Base-by-base conservation (phyloP, 2,888 invertebrate species). In the Allophyes oxyacanthae region DNA sequence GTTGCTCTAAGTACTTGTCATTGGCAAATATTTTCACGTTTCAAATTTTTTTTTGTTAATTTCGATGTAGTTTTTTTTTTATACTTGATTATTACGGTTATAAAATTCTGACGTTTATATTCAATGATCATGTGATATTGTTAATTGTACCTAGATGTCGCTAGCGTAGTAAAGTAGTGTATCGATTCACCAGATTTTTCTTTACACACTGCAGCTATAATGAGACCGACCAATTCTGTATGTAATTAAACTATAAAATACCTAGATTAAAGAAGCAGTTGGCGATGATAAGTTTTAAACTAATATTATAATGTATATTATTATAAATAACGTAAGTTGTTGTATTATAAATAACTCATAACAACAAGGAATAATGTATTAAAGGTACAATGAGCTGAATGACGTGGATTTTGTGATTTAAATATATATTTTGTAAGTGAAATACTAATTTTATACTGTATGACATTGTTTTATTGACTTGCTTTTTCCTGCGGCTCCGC, bases 371-470 rank as follows among this genome's bases (percentile, higher is more conserved):
- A n/a, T 6, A n/a, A 7, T 44, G n/a, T 25, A 20, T 13, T 48
- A 11, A n/a, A 10, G 51, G 13, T 9, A 36, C 9, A 40, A 44
- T 66, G 50, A 45, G 26, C 3, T 11, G 54, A 66, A 20, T 20
- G 20, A 38, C 42, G 38, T 20, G 32, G 15, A 45, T 28, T 46
- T 51, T 54, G 50, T 64, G 46, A 68, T 49, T 53, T 67, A n/a
- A n/a, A n/a, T n/a, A 45, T 46, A 40, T 32, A 55, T 58, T 53
- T 58, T 54, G 10, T 69, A 69, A 63, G 45, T 52, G 40, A 53
- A 69, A 14, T 43, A 51, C 42, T 55, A 61, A 61, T 65, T 66
- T 65, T 65, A 55, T 65, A 66, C 55, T 7, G 38, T 44, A 55
- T 1, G 2, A 2, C 8, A 32, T 38, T 33, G 34, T 64, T 64